Percentiles rank a stretch among this genome's conserved stretches.
Conservation (phyloP, 2,797 vertebrate genomes). For the Choloepus didactylus region DNA sequence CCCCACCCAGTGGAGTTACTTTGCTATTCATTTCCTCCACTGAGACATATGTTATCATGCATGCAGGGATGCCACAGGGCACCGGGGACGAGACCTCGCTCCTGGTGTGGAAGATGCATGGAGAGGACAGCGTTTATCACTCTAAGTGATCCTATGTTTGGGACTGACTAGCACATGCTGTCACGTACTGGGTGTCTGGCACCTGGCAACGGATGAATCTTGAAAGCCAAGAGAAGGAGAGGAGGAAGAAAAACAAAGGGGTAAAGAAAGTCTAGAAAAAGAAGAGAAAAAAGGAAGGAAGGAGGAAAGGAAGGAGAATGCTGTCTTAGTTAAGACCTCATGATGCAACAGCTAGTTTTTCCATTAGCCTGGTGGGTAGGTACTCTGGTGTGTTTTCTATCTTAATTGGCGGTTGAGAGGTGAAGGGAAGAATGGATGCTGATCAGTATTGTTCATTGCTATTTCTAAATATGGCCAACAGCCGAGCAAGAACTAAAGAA, state of each 20-base stretch:
- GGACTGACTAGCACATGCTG: background rate
- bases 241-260: slow-evolving; percentile 45
- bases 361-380: accelerated
- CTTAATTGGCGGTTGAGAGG: background rate
- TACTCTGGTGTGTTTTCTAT: background rate
- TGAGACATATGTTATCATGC: background rate
- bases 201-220: background rate
- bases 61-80: background rate
- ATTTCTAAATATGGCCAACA: background rate
- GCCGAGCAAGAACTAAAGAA: background rate
- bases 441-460: background rate
- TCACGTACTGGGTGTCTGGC: background rate
- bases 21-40: background rate
- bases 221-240: background rate
- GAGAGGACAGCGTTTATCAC: accelerated
- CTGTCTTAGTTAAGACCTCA: background rate
- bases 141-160: background rate
- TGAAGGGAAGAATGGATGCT: no score
- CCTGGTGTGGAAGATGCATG: background rate
- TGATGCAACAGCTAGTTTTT: background rate
- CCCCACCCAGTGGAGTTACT: background rate
- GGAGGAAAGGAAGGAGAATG: slow-evolving; percentile 30
- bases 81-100: accelerated
- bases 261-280: background rate
- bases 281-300: slow-evolving; percentile 25